These are phyloP conservation scores for Notospermus geniculatus DNA, from an alignment of 1,140 invertebrate species.

Conservation along the genomic window DNA sequence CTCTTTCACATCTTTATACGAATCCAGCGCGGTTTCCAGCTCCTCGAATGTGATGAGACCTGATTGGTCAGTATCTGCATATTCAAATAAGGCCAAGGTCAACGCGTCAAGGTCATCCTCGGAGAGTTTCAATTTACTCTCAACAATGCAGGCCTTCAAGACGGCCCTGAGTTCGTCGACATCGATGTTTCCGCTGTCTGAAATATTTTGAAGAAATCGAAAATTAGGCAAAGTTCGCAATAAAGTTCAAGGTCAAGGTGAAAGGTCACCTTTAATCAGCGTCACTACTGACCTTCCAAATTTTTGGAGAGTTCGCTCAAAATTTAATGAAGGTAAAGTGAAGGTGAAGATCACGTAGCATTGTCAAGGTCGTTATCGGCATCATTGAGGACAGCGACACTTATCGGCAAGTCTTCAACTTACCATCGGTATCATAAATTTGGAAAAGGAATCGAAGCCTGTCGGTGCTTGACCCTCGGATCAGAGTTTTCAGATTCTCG, in stretches of 20 bases:
- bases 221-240: neutral
- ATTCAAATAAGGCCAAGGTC: constrained; percentile 85
- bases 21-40: constrained; percentile 78
- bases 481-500: constrained; percentile 82
- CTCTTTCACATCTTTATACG: constrained; percentile 82
- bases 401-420: too few relatives aligned
- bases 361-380: too few relatives aligned
- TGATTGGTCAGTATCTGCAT: constrained; percentile 76
- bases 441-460: constrained; percentile 91
- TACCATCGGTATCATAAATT: constrained; percentile 90
- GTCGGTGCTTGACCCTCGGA: constrained; percentile 81
- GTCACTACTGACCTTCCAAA: too few relatives aligned
- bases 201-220: constrained; percentile 12
- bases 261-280: too few relatives aligned
- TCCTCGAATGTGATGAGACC: constrained; percentile 88
- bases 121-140: constrained; percentile 89
- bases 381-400: too few relatives aligned
- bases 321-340: too few relatives aligned
- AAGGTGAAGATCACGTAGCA: too few relatives aligned
- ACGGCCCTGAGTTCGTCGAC: constrained; percentile 84
- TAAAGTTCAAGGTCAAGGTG: neutral
- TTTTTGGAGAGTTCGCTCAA: too few relatives aligned
- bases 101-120: constrained; percentile 84
- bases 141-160: constrained; percentile 89
- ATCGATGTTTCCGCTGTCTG: constrained; percentile 87